Conservation (phyloP, 2,797 vertebrate species). For the Phalloptychus januarius region DNA sequence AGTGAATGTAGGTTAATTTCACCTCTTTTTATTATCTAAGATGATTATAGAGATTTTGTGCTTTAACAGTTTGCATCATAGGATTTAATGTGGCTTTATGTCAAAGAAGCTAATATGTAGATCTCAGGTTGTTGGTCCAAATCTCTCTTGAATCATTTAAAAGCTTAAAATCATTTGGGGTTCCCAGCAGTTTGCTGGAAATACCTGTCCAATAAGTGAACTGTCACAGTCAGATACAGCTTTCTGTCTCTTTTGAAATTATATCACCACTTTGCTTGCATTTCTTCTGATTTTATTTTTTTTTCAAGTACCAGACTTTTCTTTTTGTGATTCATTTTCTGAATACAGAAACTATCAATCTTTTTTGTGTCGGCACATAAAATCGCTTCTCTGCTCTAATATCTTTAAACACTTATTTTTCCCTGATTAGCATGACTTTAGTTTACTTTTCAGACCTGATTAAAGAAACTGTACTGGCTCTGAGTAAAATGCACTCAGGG, state of each 20-base stretch:
- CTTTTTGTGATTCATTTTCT: conserved; percentile 6
- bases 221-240: neutral
- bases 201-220: neutral
- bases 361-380: conserved; percentile 5
- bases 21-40: neutral
- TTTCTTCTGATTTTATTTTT: neutral
- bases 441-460: conserved; percentile 21
- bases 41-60: neutral
- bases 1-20: neutral
- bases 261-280: neutral
- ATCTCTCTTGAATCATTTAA: neutral
- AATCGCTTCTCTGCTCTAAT: conserved; percentile 14
- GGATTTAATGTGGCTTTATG: conserved; percentile 1
- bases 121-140: neutral
- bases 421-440: conserved; percentile 10
- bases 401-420: conserved; percentile 24
- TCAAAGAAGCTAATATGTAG: neutral
- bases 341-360: neutral
- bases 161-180: neutral
- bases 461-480: conserved; percentile 14
- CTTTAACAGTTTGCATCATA: no score
- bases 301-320: neutral
- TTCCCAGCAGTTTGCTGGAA: neutral
- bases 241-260: neutral
- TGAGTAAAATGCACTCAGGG: conserved; percentile 19